Conservation (phyloP, 1,140 invertebrate genomes). For the Sminthurides bifidus region DNA sequence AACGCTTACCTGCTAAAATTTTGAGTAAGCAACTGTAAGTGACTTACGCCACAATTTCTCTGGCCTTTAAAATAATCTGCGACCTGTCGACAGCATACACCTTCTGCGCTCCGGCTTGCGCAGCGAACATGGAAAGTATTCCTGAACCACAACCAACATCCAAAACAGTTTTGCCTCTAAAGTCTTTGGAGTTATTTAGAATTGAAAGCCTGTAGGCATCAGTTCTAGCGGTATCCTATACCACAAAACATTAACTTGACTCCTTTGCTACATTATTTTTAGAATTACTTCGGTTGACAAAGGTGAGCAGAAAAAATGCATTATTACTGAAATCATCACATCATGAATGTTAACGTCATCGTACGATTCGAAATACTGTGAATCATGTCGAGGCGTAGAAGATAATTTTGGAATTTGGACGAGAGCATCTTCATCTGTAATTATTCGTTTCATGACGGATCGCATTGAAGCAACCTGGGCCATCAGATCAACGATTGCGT, state of each 20-base stretch:
- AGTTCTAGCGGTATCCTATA: slow-evolving; percentile 76
- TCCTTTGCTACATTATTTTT: slow-evolving; percentile 34
- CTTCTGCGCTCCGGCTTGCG: slow-evolving; percentile 79
- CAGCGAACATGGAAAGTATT: slow-evolving; percentile 92
- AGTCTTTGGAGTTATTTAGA: slow-evolving; percentile 56
- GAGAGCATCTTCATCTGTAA: slow-evolving; percentile 10
- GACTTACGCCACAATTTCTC: slow-evolving; percentile 65
- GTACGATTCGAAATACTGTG: slow-evolving; percentile 88
- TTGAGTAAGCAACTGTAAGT: neutral
- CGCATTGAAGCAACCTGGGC: slow-evolving; percentile 7
- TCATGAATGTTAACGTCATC: slow-evolving; percentile 96
- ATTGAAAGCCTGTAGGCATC: slow-evolving; percentile 89
- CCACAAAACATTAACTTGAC: slow-evolving; percentile 21
- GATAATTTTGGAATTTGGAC: slow-evolving; percentile 15
- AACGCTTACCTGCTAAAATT: neutral
- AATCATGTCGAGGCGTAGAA: slow-evolving; percentile 41
- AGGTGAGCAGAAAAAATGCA: slow-evolving; percentile 32
- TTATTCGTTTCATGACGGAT: slow-evolving; percentile 10
- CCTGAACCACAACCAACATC: slow-evolving; percentile 96
- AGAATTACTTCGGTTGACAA: slow-evolving; percentile 14
- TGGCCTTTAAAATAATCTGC: slow-evolving; percentile 71
- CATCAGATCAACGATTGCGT: neutral
- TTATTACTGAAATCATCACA: slow-evolving; percentile 70
- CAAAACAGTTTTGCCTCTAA: slow-evolving; percentile 69
- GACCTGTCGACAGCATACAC: slow-evolving; percentile 91